Evolutionary conservation across 1,140 invertebrate species (phyloP).

Genomic region (Habropoda laboriosa): DNA sequence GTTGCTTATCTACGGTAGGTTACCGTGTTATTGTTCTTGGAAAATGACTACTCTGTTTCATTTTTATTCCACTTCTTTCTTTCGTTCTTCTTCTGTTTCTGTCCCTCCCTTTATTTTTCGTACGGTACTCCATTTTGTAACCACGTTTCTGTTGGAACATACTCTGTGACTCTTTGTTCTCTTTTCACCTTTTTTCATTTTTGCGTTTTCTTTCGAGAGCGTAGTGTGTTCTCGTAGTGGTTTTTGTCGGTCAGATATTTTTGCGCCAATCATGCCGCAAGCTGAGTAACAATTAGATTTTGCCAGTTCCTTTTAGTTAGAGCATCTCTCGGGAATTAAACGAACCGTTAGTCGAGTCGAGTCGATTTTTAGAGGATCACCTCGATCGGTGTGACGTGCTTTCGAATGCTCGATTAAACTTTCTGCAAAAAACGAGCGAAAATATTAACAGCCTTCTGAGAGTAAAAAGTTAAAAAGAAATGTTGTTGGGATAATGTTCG

Average conservation of each 20-base stretch:
- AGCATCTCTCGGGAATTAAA: constrained; percentile 41
- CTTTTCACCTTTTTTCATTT: not conserved
- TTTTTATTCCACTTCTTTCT: constrained; percentile 13
- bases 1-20: constrained; percentile 76
- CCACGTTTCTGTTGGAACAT: not conserved
- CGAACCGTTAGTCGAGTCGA: not conserved
- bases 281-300: constrained; percentile 55
- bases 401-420: constrained; percentile 9
- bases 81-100: not conserved
- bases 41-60: constrained; percentile 9
- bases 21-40: constrained; percentile 38
- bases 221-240: constrained; percentile 67
- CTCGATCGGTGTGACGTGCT: not conserved
- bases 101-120: constrained; percentile 10
- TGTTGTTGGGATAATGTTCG: too few relatives aligned
- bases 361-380: not conserved
- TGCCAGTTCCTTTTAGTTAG: constrained; percentile 54
- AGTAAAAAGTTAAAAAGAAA: not conserved
- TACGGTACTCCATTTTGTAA: not conserved
- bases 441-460: too few relatives aligned
- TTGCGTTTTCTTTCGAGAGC: constrained; percentile 52
- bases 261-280: constrained; percentile 50
- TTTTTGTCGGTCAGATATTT: constrained; percentile 59
- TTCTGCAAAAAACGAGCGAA: not conserved
- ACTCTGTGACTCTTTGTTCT: not conserved